Evolutionary conservation across 2,113 vertebrate species (phyloP).

Genomic region (Petrocephalus zakoni): DNA sequence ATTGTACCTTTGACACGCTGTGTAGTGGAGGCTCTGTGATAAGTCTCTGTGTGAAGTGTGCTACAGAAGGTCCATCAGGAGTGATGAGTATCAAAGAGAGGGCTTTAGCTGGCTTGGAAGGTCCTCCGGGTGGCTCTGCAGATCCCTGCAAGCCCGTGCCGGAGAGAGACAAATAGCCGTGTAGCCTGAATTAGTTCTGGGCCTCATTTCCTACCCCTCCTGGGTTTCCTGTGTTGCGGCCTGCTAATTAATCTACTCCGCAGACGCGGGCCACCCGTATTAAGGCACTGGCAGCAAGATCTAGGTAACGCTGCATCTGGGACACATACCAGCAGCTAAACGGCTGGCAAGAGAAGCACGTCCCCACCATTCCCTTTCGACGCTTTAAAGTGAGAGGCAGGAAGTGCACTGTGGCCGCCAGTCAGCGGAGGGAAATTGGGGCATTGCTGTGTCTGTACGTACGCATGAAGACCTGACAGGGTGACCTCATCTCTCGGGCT

Average conservation of each 20-base stretch:
- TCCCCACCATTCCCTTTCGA: neutral
- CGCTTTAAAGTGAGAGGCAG: neutral
- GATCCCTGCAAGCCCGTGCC: neutral
- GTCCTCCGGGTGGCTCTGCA: neutral
- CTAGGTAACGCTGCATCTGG: conserved; percentile 8
- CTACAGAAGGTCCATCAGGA: neutral
- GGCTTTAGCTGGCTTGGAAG: neutral
- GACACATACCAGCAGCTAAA: neutral
- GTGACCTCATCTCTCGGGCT: neutral
- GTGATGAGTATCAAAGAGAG: neutral
- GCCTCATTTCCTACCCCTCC: conserved; percentile 5
- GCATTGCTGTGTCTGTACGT: neutral
- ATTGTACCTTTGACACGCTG: neutral
- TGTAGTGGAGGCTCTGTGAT: neutral
- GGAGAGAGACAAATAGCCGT: conserved; percentile 15
- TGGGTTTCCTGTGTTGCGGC: conserved; percentile 9
- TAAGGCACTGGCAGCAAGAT: conserved; percentile 1
- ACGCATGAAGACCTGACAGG: neutral
- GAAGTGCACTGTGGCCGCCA: neutral
- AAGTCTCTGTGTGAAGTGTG: neutral
- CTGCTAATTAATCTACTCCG: conserved; percentile 13
- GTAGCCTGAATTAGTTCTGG: conserved; percentile 14
- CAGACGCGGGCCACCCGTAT: neutral
- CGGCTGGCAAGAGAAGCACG: neutral
- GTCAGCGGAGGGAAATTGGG: neutral